Evolutionary conservation across 2,113 vertebrate species (phyloP), one percentile per base, ranked within the genome.

Genomic region (Vombatus ursinus): DNA sequence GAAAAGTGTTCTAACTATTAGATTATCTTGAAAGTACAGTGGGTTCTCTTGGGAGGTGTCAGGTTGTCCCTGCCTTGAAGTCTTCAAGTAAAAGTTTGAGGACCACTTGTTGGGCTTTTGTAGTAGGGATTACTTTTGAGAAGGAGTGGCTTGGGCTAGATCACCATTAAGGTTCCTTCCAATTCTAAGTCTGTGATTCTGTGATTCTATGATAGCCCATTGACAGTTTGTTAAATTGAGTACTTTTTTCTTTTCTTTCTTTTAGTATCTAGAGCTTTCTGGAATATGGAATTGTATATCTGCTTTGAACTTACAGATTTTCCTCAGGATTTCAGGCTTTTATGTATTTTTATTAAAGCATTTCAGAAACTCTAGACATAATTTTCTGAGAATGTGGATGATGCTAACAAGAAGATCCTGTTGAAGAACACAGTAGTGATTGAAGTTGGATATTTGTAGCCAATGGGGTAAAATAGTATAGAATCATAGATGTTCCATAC

Each of bases 301-400:
- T 91, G 89, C 49, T 94, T 94, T 89, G 48, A 50, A 8, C 68
- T 95, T 25, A 11, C 24, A 44, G 31, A 2, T 89, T 84, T 92
- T 90, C 50, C 57, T 47, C 90, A 94, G 95, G 16, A 48, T 90
- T 92, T 14, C 11, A 92, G 19, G 1, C 90, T 97, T 94, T 37
- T 94, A 90, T 23, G n/a, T 52, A 93, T 95, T 95, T 93, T 94
- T 52, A 84, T 2, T 0, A 49, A 61, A 94, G 28, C 7, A 8
- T 77, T 97, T 95, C 89, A 25, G 24, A 26, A 95, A 37, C 94
- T n/a, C 93, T 94, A 89, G 89, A 48, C 48, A 52, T 97, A 91
- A 95, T 93, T 93, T 93, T 93, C 84, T 94, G 93, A 92, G 68
- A 94, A 48, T 3, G 84, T 52, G 93, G 52, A 50, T 95, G 94